Evolutionary conservation across 2,113 vertebrate genomes (phyloP).

Genomic region (Athene noctua): DNA sequence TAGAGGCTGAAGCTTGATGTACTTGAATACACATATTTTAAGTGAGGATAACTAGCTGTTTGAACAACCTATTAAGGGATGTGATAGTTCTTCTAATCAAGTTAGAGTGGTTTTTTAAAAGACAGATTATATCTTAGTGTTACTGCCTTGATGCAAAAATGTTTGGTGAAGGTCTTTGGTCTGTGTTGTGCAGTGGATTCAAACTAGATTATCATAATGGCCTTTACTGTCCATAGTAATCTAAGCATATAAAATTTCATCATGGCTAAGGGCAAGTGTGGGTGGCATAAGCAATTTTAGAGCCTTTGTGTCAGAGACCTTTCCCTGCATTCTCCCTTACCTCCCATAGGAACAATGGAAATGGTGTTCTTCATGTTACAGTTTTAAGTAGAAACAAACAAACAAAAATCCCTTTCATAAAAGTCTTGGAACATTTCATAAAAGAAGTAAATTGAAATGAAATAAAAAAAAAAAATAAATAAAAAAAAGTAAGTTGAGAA

Average conservation of each 20-base stretch:
- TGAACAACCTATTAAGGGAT: neutral
- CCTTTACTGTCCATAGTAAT: neutral
- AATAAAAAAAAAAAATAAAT: neutral
- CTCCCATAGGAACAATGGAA: neutral
- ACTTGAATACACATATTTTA: neutral
- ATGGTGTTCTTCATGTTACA: neutral
- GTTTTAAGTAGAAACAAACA: conserved; percentile 6
- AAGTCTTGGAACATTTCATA: neutral
- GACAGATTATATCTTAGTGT: neutral
- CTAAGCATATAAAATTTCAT: neutral
- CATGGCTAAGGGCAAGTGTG: neutral
- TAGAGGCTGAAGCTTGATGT: neutral
- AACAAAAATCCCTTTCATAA: neutral
- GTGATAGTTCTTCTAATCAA: conserved; percentile 10
- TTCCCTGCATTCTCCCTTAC: neutral
- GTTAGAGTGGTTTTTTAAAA: neutral
- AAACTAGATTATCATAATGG: neutral
- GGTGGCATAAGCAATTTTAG: neutral
- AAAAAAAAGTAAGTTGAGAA: neutral
- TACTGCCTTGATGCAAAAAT: neutral
- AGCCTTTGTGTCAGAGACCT: neutral
- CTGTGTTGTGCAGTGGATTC: neutral
- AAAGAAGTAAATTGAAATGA: neutral
- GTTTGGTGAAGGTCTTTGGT: neutral
- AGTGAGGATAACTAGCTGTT: neutral